These are phyloP conservation scores for Vimba vimba DNA, from an alignment of 2,113 vertebrate genomes.

Conservation along the genomic window DNA sequence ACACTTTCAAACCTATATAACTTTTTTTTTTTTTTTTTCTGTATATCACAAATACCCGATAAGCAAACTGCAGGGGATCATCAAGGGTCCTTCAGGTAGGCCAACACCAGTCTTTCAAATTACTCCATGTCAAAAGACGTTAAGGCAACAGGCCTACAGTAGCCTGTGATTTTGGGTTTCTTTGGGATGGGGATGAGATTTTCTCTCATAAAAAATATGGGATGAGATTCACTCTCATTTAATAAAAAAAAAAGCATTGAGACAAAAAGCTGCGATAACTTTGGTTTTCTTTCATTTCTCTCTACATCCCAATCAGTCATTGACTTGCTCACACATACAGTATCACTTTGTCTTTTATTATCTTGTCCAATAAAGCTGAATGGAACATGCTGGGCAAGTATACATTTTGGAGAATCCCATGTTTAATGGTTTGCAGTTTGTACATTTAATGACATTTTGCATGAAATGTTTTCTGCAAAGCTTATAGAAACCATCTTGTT, in stretches of 20 bases:
- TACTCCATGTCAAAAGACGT: no score
- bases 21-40: not conserved
- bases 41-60: not conserved
- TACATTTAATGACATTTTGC: not conserved
- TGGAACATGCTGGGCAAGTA: not conserved
- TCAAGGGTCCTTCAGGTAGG: no score
- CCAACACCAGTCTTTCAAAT: no score
- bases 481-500: not conserved
- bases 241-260: not conserved
- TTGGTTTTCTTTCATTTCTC: not conserved
- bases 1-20: not conserved
- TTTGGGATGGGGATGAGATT: no score
- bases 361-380: not conserved
- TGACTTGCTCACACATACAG: not conserved
- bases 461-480: not conserved
- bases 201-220: no score
- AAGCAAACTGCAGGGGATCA: no score
- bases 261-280: not conserved
- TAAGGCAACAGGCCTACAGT: no score
- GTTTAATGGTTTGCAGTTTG: not conserved
- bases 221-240: constrained; percentile 30
- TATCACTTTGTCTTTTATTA: not conserved
- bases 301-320: not conserved
- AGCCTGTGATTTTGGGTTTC: no score
- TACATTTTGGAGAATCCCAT: not conserved